A percentile compares a stretch with the other conserved stretches of the same genome.
phyloP scores from a whole-genome alignment of 2,113 vertebrate genomes.

The Danionella cerebrum region DNA sequence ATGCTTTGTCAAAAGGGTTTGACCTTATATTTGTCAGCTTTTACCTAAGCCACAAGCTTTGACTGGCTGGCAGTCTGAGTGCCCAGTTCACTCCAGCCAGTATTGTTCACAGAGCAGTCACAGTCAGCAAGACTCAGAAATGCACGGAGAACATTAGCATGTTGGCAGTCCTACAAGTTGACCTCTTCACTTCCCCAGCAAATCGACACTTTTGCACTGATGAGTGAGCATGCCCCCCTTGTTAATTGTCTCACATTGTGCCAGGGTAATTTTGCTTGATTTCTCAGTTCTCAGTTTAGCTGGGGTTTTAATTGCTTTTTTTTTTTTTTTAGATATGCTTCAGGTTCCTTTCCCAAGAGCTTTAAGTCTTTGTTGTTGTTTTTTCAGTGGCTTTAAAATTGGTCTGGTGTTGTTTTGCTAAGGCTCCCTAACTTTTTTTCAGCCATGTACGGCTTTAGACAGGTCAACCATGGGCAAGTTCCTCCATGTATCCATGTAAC shows the following conservation, averaged over 20 bases:
- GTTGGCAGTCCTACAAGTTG: conserved; percentile 37
- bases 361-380: conserved; percentile 4
- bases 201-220: conserved; percentile 28
- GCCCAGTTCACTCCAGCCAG: background rate
- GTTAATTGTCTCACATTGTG: conserved; percentile 35
- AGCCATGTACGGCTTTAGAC: too few relatives aligned
- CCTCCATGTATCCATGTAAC: too few relatives aligned
- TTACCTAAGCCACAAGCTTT: background rate
- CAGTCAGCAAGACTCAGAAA: conserved; percentile 18
- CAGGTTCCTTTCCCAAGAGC: conserved; percentile 14
- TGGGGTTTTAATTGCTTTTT: conserved; percentile 26
- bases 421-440: too few relatives aligned
- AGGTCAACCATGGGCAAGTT: too few relatives aligned
- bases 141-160: conserved; percentile 21
- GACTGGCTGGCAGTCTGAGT: conserved; percentile 10
- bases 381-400: background rate
- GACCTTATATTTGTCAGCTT: background rate
- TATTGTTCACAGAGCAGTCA: conserved; percentile 23
- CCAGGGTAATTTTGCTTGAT: conserved; percentile 42
- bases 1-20: background rate
- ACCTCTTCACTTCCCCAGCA: conserved; percentile 29
- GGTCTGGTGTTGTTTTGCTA: background rate
- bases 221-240: conserved; percentile 35
- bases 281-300: conserved; percentile 25
- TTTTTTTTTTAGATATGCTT: too few relatives aligned